Evolutionary conservation across 2,888 invertebrate species (phyloP), one percentile per base, ranked within the genome.

Genomic region (Venusia cambrica): DNA sequence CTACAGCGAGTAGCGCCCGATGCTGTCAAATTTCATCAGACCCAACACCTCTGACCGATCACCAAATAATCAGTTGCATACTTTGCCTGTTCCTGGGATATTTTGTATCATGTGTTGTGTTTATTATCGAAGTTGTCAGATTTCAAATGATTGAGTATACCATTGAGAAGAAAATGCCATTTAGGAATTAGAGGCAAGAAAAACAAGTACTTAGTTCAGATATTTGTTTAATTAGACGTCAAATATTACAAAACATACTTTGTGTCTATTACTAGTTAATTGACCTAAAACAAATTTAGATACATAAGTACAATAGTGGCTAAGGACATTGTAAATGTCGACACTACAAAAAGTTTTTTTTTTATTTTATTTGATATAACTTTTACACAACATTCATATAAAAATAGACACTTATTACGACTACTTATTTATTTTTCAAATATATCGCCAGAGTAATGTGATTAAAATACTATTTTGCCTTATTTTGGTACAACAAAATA

Each of bases 51-150:
- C 39, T 79, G 21, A 74, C 64, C 3, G 43, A 46, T 8, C 57
- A 72, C 12, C 77, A 80, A 42, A 60, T 59, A 1, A 38, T 69
- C 2, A 78, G 76, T 38, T 76, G 72, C 27, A 52, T 78, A 31
- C 41, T 78, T 2, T 73, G 69, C 30, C 56, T 79, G 1, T 16
- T 58, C 0, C 25, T 74, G 1, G 77, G 79, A 0, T 72, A 63
- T 29, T 7, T 56, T 0, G 36, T 75, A 16, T 73, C 76, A 0
- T 38, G 42, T 2, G 5, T 57, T 2, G 51, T 74, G 9, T 72
- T 79, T 39, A n/a, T 62, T 1, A 15, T 68, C 5, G 76, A 80
- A 45, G 37, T 71, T 26, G 32, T 73, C 1, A 51, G 40, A 17
- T 51, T 54, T 10, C 60, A 62, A 51, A 35, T 53, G 5, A 38